A percentile compares a stretch with the other conserved stretches of the same genome.
Evolutionary conservation across 1,140 invertebrate species (phyloP).

Genomic region (Acromyrmex heyeri): DNA sequence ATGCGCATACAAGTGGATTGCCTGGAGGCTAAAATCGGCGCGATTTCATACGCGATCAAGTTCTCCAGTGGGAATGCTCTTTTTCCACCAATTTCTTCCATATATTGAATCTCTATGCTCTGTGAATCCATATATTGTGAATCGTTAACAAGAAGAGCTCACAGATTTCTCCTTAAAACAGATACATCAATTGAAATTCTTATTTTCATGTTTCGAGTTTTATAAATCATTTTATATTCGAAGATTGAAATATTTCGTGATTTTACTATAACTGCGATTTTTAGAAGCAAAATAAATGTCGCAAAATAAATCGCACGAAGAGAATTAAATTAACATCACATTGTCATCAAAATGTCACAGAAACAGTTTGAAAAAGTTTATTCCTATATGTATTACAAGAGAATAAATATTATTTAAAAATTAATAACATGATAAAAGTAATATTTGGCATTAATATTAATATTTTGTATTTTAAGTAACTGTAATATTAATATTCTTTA

Average conservation of each 20-base stretch:
- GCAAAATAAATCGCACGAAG: background rate
- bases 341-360: background rate
- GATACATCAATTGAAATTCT: background rate
- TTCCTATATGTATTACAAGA: background rate
- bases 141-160: constrained; percentile 8
- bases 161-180: background rate
- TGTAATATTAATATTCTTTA: background rate
- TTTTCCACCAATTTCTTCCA: constrained; percentile 34
- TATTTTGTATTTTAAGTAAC: background rate
- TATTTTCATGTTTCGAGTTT: background rate
- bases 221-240: background rate
- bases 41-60: constrained; percentile 53
- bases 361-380: background rate
- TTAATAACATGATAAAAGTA: background rate
- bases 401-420: constrained; percentile 8
- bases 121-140: background rate
- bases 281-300: background rate
- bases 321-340: constrained; percentile 3
- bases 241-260: constrained; percentile 8
- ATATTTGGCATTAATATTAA: constrained; percentile 5
- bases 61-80: constrained; percentile 20
- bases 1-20: constrained; percentile 33
- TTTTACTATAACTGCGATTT: background rate
- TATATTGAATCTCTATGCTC: constrained; percentile 13
- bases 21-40: constrained; percentile 45